Conservation (phyloP, 2,888 invertebrate genomes). For the Zaprionus bogoriensis region DNA sequence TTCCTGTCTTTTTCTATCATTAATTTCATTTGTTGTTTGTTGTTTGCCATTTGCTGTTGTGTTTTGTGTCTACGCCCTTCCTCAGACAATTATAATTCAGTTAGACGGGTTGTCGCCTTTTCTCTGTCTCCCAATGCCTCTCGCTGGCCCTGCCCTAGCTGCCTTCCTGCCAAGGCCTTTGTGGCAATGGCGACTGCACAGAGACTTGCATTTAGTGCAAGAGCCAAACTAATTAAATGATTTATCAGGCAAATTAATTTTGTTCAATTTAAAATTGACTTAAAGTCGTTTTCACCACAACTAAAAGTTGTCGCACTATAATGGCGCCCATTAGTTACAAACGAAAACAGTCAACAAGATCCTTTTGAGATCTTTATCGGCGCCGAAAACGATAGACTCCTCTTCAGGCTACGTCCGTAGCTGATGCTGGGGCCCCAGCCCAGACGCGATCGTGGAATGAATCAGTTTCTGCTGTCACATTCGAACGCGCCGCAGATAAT, state of each 20-base stretch:
- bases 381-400: slow-evolving; percentile 60
- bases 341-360: slow-evolving; percentile 77
- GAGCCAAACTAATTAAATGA: slow-evolving; percentile 80
- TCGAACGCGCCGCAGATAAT: slow-evolving; percentile 65
- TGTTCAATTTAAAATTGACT: slow-evolving; percentile 80
- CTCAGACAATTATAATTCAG: slow-evolving; percentile 70
- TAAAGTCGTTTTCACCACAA: slow-evolving; percentile 81
- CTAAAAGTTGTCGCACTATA: slow-evolving; percentile 81
- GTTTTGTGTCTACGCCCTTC: slow-evolving; percentile 55
- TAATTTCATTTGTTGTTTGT: slow-evolving; percentile 58
- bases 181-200: slow-evolving; percentile 36
- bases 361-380: slow-evolving; percentile 82
- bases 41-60: slow-evolving; percentile 63
- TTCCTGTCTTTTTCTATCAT: slow-evolving; percentile 60
- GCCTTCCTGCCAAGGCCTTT: not conserved
- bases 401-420: slow-evolving; percentile 14
- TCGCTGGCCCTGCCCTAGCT: not conserved
- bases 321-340: slow-evolving; percentile 77
- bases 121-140: not conserved
- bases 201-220: slow-evolving; percentile 34
- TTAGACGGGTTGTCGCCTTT: slow-evolving; percentile 37
- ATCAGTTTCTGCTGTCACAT: slow-evolving; percentile 74
- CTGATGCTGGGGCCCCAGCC: not conserved
- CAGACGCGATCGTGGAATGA: slow-evolving; percentile 50
- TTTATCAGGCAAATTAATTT: slow-evolving; percentile 81